Evolutionary conservation across 2,797 vertebrate species (phyloP).

Genomic region (Gobio occitaniae): DNA sequence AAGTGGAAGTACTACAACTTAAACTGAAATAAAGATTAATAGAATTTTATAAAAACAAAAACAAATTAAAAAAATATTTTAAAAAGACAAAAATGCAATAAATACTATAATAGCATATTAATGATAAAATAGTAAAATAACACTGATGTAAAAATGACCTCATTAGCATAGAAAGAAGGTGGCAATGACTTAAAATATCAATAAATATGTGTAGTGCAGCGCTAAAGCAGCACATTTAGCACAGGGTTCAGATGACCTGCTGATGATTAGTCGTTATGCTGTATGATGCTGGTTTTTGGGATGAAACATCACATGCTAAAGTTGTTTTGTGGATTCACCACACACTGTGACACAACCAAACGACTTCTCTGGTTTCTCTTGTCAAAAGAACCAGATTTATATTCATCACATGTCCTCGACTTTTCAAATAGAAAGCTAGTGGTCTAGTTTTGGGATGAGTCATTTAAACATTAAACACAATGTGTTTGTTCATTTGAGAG

Average conservation of each 20-base stretch:
- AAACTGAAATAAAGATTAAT: background rate
- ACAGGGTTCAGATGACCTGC: background rate
- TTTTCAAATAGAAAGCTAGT: constrained; percentile 8
- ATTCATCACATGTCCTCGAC: background rate
- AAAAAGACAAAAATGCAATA: background rate
- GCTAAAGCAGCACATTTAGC: background rate
- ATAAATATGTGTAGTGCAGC: background rate
- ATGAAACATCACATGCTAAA: background rate
- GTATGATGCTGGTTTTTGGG: background rate
- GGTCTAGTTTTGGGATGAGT: constrained; percentile 26
- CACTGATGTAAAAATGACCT: background rate
- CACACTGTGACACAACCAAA: background rate
- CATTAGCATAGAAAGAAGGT: background rate
- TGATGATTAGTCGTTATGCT: background rate
- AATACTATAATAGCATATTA: background rate
- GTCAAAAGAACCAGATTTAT: constrained; percentile 2
- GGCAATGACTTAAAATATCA: background rate
- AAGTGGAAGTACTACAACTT: background rate
- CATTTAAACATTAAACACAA: constrained; percentile 11
- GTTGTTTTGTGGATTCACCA: background rate
- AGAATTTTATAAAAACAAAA: background rate
- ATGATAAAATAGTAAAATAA: background rate
- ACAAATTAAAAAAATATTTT: background rate
- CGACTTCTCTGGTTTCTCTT: background rate
- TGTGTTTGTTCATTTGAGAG: constrained; percentile 13